Percentiles rank a stretch among this genome's conserved stretches.
Conservation (phyloP, 2,797 vertebrate species). For the Cossypha heuglini region DNA sequence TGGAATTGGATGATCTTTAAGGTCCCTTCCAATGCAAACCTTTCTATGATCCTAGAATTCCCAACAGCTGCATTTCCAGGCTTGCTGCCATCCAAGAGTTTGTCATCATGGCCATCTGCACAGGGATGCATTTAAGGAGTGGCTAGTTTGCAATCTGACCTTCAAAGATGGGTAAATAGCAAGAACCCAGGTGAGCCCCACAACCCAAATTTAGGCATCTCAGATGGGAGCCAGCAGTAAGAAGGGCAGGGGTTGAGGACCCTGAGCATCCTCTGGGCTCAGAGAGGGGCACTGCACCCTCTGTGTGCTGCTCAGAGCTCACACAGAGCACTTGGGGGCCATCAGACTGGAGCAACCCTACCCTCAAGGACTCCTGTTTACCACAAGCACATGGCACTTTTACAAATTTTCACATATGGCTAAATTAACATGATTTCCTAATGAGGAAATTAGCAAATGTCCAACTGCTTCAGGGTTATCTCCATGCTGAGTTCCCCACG, state of each 20-base stretch:
- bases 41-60: not conserved
- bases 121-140: not conserved
- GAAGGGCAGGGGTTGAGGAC: not conserved
- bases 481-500: not conserved
- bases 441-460: not conserved
- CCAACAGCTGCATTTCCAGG: not conserved
- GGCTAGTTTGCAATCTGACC: not conserved
- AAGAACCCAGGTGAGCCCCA: not conserved
- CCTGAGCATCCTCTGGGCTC: not conserved
- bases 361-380: not conserved
- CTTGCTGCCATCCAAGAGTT: not conserved
- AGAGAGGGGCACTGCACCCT: fast-evolving
- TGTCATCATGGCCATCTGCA: not conserved
- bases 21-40: not conserved
- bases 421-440: not conserved
- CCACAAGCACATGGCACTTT: not conserved
- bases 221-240: not conserved
- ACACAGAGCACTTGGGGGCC: fast-evolving
- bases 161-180: not conserved
- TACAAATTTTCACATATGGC: not conserved
- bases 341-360: fast-evolving
- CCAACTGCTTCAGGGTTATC: not conserved
- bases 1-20: not conserved
- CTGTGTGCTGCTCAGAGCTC: fast-evolving
- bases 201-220: not conserved